Evolutionary conservation across 2,888 invertebrate species (phyloP), one percentile per base, ranked within the genome.

Genomic region (Dasysyrphus tricinctus): DNA sequence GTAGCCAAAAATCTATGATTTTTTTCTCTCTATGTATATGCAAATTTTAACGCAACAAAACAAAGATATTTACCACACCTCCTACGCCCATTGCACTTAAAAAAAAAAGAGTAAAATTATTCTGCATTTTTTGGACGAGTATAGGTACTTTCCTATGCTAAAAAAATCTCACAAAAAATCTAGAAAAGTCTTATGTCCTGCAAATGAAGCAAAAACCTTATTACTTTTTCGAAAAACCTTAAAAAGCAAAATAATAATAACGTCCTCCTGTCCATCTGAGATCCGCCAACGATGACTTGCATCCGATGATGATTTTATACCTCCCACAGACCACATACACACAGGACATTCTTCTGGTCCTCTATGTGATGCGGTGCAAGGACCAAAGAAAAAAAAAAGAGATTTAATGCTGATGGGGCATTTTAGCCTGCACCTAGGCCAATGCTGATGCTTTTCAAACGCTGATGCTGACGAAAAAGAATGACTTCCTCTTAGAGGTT

Each of bases 21-120:
- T 65, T 47, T 65, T 51, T 3, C 12, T 44, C 24, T 39, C 34
- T 29, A 29, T 54, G 4, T 81, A 86, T 86, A 86, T 86, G 86
- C 82, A 86, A 86, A 86, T 86, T 51, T 70, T 57, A 86, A 79
- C 86, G 86, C 86, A 86, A 75, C 86, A 82, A 79, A 86, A 86
- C 82, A 86, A 75, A 70, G 81, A 69, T 78, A 47, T 57, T 47
- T 29, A 69, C 69, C 69, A 69, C 74, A 75, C 69, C 72, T 61
- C 34, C 67, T 77, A 49, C 70, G 70, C 65, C 75, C 72, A 59
- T 24, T 61, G 67, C 78, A 81, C 19, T 44, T 9, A 29, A 29
- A 19, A 67, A 49, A 34, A 19, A 37, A 19, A 47, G 9, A 9
- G 39, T 42, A 14, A 14, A 39, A 42, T 19, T 77, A 32, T 54